Conservation (phyloP, 1,140 invertebrate genomes). For the Drosophila kanapiae region DNA sequence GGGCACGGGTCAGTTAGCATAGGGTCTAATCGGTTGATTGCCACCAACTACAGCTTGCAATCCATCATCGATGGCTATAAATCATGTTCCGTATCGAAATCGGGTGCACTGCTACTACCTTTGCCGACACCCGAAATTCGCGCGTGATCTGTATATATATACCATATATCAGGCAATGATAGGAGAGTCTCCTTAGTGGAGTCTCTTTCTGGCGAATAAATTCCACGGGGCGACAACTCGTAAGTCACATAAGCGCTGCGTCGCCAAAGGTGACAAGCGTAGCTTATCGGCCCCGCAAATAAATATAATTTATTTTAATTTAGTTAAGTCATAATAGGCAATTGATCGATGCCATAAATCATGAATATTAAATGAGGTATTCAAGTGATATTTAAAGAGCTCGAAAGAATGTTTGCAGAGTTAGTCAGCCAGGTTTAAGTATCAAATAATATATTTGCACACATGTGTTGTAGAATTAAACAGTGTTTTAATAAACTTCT, state of each 20-base stretch:
- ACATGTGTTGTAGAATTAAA: not conserved
- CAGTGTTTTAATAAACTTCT: not conserved
- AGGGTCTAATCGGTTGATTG: slow-evolving; percentile 68
- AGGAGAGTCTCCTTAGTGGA: slow-evolving; percentile 2
- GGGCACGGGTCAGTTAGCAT: slow-evolving; percentile 43
- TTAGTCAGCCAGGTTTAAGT: not conserved
- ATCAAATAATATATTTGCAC: slow-evolving; percentile 7
- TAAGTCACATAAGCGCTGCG: slow-evolving; percentile 19
- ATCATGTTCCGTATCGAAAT: slow-evolving; percentile 58
- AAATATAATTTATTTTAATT: slow-evolving; percentile 19
- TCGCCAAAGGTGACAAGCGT: not conserved
- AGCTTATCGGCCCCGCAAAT: not conserved
- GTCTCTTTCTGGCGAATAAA: not conserved
- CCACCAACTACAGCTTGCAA: slow-evolving; percentile 48
- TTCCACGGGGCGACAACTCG: not conserved
- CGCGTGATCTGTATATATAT: slow-evolving; percentile 58
- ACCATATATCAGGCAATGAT: slow-evolving; percentile 16
- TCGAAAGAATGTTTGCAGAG: not conserved
- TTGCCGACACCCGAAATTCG: slow-evolving; percentile 13
- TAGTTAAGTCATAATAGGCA: slow-evolving; percentile 16
- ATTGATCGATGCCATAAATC: slow-evolving; percentile 7
- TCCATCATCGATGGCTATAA: slow-evolving; percentile 68
- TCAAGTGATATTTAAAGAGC: not conserved
- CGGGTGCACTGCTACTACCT: slow-evolving; percentile 26
- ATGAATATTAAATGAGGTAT: not conserved